Evolutionary conservation across 2,113 vertebrate genomes (phyloP).

Genomic region (Polypterus senegalus): DNA sequence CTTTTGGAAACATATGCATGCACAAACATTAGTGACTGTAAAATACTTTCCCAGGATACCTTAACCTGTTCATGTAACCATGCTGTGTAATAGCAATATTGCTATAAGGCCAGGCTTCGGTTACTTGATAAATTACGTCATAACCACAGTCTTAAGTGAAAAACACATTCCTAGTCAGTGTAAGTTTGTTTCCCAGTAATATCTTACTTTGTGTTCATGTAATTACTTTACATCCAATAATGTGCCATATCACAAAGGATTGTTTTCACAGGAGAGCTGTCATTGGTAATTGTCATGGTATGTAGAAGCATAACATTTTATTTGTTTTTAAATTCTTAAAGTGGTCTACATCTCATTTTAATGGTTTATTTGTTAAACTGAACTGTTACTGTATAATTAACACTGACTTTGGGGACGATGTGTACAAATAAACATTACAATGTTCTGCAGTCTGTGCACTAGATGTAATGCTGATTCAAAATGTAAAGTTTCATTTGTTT

Average conservation of each 20-base stretch:
- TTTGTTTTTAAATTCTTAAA: conserved; percentile 43
- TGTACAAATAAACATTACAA: conserved; percentile 52
- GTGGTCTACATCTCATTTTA: conserved; percentile 35
- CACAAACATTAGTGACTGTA: conserved; percentile 52
- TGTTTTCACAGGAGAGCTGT: conserved; percentile 9
- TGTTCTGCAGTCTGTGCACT: conserved; percentile 63
- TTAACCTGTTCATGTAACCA: conserved; percentile 42
- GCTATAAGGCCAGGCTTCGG: conserved; percentile 16
- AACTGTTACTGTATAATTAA: conserved; percentile 35
- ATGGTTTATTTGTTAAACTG: conserved; percentile 52
- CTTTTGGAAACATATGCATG: conserved; percentile 55
- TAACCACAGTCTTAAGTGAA: conserved; percentile 54
- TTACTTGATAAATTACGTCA: conserved; percentile 16
- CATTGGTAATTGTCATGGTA: not conserved
- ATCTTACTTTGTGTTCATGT: conserved; percentile 45
- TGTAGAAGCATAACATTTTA: conserved; percentile 38
- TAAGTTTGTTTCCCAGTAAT: conserved; percentile 47
- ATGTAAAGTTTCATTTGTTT: conserved; percentile 45
- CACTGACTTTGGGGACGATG: conserved; percentile 51
- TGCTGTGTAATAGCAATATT: conserved; percentile 38
- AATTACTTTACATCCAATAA: conserved; percentile 52
- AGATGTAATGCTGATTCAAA: conserved; percentile 56
- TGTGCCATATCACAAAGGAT: conserved; percentile 52
- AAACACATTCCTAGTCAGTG: conserved; percentile 58
- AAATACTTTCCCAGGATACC: conserved; percentile 35